Conservation (phyloP, 2,113 vertebrate genomes). For the Alces alces region DNA sequence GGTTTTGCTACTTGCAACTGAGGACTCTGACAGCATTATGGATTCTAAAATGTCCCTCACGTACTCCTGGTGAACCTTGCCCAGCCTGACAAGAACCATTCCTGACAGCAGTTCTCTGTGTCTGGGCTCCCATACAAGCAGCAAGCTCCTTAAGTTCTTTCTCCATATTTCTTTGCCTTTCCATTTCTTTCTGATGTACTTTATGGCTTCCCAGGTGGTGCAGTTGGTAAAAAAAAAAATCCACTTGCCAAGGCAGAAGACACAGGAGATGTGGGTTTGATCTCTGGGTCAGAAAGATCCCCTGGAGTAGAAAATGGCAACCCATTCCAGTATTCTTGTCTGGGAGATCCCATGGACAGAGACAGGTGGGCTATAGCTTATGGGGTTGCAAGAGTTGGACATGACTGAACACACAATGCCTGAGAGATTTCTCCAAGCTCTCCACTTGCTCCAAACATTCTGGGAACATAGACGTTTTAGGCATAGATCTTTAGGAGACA, state of each 20-base stretch:
- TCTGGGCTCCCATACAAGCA: background rate
- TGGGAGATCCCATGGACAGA: background rate
- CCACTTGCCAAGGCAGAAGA: background rate
- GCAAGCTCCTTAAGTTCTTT: background rate
- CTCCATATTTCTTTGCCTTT: background rate
- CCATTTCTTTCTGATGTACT: background rate
- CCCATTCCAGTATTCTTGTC: background rate
- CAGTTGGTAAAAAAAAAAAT: background rate
- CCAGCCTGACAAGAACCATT: background rate
- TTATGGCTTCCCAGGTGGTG: background rate
- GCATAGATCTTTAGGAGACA: background rate
- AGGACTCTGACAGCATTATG: background rate
- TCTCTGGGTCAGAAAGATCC: background rate
- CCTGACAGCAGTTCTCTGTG: background rate
- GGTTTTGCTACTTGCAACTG: background rate
- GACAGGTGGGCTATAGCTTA: background rate
- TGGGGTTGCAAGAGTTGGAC: background rate
- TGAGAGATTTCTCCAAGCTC: background rate
- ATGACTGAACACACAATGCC: background rate
- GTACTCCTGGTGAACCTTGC: background rate
- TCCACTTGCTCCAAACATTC: background rate
- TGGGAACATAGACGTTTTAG: background rate
- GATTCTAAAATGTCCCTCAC: background rate
- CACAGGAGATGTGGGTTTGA: background rate
- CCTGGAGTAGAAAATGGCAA: background rate